phyloP scores from a whole-genome alignment of 35 echinoderm and acorn worm genomes.

The Heliocidaris erythrogramma region DNA sequence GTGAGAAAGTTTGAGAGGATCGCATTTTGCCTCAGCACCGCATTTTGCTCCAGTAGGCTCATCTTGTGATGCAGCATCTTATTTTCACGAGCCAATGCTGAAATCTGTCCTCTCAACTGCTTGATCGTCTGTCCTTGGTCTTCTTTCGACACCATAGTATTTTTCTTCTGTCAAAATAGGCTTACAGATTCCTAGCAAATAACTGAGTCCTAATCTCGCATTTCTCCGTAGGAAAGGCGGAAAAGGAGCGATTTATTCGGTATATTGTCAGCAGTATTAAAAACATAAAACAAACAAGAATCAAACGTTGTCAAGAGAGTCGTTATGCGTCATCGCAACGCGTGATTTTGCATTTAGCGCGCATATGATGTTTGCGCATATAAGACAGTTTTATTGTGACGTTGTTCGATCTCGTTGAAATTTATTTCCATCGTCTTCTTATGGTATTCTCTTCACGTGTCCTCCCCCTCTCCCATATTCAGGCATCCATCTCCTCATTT shows the following conservation, averaged over 20 bases:
- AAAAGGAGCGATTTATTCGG: neutral
- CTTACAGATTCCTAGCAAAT: neutral
- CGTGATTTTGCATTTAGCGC: neutral
- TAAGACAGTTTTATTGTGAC: neutral
- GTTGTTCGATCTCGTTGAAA: neutral
- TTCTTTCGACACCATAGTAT: neutral
- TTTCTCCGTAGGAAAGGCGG: neutral
- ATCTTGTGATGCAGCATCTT: slow-evolving; percentile 46
- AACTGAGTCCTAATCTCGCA: neutral
- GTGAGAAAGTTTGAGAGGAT: slow-evolving; percentile 44
- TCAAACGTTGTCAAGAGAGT: too few species aligned
- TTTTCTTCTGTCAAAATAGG: neutral
- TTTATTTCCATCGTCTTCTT: too few species aligned
- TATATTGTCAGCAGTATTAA: neutral
- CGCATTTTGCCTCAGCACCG: slow-evolving; percentile 44
- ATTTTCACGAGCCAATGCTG: slow-evolving; percentile 42
- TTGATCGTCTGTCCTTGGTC: neutral
- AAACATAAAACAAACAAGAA: too few species aligned
- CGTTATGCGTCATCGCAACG: neutral
- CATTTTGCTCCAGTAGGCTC: slow-evolving; percentile 47
- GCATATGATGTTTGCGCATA: neutral
- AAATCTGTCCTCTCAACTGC: slow-evolving; percentile 2
- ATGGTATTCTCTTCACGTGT: too few species aligned
- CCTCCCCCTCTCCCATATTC: too few species aligned
- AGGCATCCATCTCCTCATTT: too few species aligned